Percentiles rank a stretch among this genome's conserved stretches.
Conservation (phyloP, 2,113 vertebrate species). For the Channa argus region DNA sequence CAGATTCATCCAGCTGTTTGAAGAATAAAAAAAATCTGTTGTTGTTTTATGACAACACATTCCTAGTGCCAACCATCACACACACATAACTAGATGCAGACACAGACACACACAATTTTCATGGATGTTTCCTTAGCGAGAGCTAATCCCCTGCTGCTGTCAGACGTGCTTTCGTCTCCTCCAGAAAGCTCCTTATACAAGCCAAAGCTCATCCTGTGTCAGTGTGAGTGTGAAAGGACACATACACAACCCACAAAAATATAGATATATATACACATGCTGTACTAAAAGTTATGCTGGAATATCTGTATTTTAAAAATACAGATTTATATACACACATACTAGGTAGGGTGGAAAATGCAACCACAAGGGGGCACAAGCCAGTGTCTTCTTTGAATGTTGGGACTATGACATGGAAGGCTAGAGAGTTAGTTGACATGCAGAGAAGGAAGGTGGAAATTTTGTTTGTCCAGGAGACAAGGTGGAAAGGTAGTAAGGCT, state of each 20-base stretch:
- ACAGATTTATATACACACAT: background rate
- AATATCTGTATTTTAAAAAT: no score
- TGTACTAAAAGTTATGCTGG: no score
- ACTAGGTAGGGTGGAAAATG: constrained; percentile 2
- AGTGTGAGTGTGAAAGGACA: constrained; percentile 53
- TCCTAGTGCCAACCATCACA: constrained; percentile 39
- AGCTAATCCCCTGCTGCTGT: constrained; percentile 74
- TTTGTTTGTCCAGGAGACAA: no score
- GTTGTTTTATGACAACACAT: constrained; percentile 53
- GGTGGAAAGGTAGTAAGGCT: no score
- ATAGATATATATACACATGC: constrained; percentile 4
- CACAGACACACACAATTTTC: constrained; percentile 51
- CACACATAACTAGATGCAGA: constrained; percentile 11
- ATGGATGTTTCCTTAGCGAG: constrained; percentile 59
- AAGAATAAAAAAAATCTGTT: constrained; percentile 55
- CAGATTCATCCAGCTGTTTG: constrained; percentile 64
- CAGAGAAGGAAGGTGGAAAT: no score
- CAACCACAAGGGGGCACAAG: no score
- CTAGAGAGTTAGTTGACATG: no score
- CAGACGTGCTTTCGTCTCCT: constrained; percentile 64
- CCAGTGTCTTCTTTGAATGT: no score
- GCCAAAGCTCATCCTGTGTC: constrained; percentile 60
- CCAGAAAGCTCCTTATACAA: constrained; percentile 75
- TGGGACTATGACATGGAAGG: no score
- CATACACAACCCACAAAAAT: constrained; percentile 8